Percentiles rank a stretch among this genome's conserved stretches.
Evolutionary conservation across 2,797 vertebrate species (phyloP).

Genomic region (Anguilla pacifica): DNA sequence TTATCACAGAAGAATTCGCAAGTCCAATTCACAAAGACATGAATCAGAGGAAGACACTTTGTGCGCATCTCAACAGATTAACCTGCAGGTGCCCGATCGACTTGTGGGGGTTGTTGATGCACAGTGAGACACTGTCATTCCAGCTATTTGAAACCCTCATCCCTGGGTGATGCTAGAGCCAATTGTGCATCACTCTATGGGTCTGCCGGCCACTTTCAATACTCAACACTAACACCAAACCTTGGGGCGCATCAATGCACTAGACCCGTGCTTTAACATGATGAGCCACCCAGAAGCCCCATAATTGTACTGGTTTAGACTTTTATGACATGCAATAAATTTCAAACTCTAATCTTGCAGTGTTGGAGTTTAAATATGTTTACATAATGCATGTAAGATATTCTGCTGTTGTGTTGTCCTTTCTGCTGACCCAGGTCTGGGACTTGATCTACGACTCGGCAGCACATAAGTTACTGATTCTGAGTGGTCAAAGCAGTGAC

Average conservation of each 20-base stretch:
- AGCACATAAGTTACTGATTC: conserved; percentile 88
- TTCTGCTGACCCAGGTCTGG: conserved; percentile 77
- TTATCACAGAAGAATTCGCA: background rate
- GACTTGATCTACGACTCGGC: conserved; percentile 86
- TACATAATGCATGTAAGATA: conserved; percentile 1
- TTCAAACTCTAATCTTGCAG: background rate
- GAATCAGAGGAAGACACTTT: background rate
- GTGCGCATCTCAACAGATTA: background rate
- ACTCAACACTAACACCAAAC: background rate
- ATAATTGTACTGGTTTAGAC: background rate
- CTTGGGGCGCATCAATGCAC: background rate
- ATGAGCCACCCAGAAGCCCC: background rate
- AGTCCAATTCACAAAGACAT: background rate
- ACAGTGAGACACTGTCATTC: background rate
- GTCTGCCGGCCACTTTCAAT: background rate
- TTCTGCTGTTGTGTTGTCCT: conserved; percentile 28
- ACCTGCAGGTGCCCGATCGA: background rate
- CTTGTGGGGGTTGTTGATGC: background rate
- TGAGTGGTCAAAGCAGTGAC: conserved; percentile 92
- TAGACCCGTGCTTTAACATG: background rate
- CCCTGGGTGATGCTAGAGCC: background rate
- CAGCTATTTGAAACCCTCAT: background rate
- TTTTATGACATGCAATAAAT: background rate
- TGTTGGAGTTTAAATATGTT: background rate
- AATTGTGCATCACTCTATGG: background rate